Evolutionary conservation across 2,797 vertebrate species (phyloP), one percentile per base, ranked within the genome.

Genomic region (Clamator glandarius): DNA sequence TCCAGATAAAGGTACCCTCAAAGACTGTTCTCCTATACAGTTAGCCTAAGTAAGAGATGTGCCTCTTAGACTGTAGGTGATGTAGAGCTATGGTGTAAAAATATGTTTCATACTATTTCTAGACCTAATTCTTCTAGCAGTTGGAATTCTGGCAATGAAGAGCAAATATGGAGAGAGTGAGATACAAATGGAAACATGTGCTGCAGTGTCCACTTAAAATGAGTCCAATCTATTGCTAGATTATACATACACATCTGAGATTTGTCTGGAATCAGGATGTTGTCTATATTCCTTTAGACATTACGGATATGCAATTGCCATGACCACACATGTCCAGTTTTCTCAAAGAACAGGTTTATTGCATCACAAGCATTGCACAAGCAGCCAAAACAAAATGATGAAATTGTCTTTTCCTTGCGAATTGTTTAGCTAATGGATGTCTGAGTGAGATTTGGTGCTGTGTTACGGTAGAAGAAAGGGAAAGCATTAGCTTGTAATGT

Each of bases 231-330:
- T 50, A 39, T 15, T 0, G 0, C 23, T 41, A 66, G 61, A 23
- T 83, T 90, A 33, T 29, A 39, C 4, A 0, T 36, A 57, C 20
- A 15, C 20, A 15, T 35, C 50, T 67, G 78, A 59, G 64, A 35
- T 62, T 64, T 91, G 75, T 55, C 64, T 89, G 76, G 67, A 50
- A 54, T 62, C 61, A 26, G 89, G 78, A 61, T 73, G 59, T 73
- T 82, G 31, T 91, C 92, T 51, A 52, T 76, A 2, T 69, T 59
- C 84, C 54, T 35, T 85, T 64, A 74, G 87, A 54, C 64, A 52
- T 91, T 94, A 64, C 10, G 0, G 52, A 44, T 84, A 63, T 89
- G 78, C 25, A 11, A 2, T 36, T 66, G 63, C 81, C 72, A 12
- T 87, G 87, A 77, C 67, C 0, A 1, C 61, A n/a, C n/a, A 25